These are phyloP conservation scores for Chalcis sispes DNA, from an alignment of 2,888 invertebrate species.

Conservation along the genomic window DNA sequence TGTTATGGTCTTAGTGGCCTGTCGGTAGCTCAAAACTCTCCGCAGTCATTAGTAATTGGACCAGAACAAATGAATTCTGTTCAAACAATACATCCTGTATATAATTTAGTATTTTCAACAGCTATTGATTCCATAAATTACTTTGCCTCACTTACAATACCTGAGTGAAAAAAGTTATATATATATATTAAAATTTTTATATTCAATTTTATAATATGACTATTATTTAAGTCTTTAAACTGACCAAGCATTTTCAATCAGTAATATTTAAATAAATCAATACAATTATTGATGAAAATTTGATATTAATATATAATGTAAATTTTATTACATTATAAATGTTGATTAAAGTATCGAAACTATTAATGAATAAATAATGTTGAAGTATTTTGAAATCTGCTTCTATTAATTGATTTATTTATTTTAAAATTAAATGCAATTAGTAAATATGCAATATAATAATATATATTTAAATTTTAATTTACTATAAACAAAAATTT, in stretches of 20 bases:
- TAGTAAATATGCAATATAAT: too few relatives aligned
- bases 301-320: slow-evolving; percentile 46
- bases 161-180: slow-evolving; percentile 60
- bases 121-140: slow-evolving; percentile 68
- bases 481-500: too few relatives aligned
- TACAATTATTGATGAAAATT: slow-evolving; percentile 31
- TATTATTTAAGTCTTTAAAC: slow-evolving; percentile 3
- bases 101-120: slow-evolving; percentile 68
- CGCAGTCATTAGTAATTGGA: slow-evolving; percentile 72
- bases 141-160: slow-evolving; percentile 67
- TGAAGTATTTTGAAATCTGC: slow-evolving; percentile 30
- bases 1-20: slow-evolving; percentile 97
- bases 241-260: slow-evolving; percentile 25
- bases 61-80: slow-evolving; percentile 68
- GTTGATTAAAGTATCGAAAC: slow-evolving; percentile 32
- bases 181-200: slow-evolving; percentile 13
- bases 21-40: slow-evolving; percentile 90
- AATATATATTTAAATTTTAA: too few relatives aligned
- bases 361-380: slow-evolving; percentile 39
- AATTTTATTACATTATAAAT: slow-evolving; percentile 50
- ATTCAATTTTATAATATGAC: slow-evolving; percentile 15
- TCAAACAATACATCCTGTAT: slow-evolving; percentile 70
- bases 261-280: slow-evolving; percentile 38
- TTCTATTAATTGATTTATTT: neutral
- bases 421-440: too few relatives aligned